Percentiles rank a stretch among this genome's conserved stretches.
Evolutionary conservation across 1,140 invertebrate species (phyloP).

Genomic region (Drosophila nebulosa): DNA sequence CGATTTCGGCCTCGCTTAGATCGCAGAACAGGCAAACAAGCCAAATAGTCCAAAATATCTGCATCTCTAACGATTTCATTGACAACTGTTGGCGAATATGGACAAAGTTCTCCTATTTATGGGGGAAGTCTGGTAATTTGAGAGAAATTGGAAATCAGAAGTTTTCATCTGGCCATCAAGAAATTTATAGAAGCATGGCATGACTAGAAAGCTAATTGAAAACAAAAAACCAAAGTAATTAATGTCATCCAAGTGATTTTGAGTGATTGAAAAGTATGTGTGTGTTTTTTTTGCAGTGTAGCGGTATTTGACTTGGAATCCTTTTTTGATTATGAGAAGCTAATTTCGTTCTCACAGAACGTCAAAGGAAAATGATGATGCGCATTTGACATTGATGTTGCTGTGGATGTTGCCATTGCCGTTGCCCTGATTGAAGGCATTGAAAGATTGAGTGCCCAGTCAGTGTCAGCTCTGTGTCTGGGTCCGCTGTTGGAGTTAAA

Average conservation of each 20-base stretch:
- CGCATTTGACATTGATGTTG: slow-evolving; percentile 22
- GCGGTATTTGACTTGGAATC: not conserved
- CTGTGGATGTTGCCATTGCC: slow-evolving; percentile 26
- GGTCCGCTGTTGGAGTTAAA: slow-evolving; percentile 31
- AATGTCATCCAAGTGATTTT: not conserved
- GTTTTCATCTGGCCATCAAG: not conserved
- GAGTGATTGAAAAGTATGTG: not conserved
- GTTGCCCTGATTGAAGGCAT: slow-evolving; percentile 31
- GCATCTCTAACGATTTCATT: slow-evolving; percentile 6
- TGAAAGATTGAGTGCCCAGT: slow-evolving; percentile 60
- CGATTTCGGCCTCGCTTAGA: too few species aligned
- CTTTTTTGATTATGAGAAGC: slow-evolving; percentile 26
- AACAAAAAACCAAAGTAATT: not conserved
- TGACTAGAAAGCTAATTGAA: not conserved
- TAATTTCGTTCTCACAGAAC: slow-evolving; percentile 66
- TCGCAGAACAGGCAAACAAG: not conserved
- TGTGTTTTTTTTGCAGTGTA: slow-evolving; percentile 1
- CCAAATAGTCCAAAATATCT: not conserved
- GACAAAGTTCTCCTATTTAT: not conserved
- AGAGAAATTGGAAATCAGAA: not conserved
- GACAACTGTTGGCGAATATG: not conserved
- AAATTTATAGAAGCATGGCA: slow-evolving; percentile 5
- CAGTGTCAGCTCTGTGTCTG: slow-evolving; percentile 22
- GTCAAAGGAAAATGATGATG: slow-evolving; percentile 54
- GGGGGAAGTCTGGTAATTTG: not conserved